These are phyloP conservation scores for Ciconia maguari DNA, from an alignment of 2,113 vertebrate species.

Conservation along the genomic window DNA sequence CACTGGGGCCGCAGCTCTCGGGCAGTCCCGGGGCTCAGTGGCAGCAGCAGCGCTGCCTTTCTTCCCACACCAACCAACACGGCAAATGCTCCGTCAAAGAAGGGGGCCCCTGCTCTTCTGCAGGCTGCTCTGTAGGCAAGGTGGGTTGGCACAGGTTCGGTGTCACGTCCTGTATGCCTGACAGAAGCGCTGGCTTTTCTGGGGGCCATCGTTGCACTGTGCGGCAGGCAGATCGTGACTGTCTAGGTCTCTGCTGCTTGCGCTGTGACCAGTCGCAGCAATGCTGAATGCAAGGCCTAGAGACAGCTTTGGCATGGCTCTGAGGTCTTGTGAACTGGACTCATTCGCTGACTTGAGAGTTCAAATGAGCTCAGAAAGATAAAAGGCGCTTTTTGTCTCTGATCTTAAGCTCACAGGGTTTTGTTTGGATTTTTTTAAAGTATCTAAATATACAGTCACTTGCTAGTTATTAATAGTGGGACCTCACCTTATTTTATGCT, in stretches of 20 bases:
- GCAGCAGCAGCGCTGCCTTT: background rate
- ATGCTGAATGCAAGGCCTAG: background rate
- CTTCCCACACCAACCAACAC: background rate
- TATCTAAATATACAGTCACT: slow-evolving; percentile 42
- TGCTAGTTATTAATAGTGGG: slow-evolving; percentile 44
- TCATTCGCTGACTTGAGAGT: background rate
- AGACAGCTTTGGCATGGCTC: background rate
- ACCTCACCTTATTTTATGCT: slow-evolving; percentile 39
- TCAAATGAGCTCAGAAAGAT: slow-evolving; percentile 4
- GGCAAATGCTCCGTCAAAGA: background rate
- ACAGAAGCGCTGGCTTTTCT: background rate
- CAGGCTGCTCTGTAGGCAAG: background rate
- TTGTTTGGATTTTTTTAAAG: background rate
- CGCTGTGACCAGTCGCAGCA: background rate
- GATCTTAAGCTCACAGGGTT: slow-evolving; percentile 4
- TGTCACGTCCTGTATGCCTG: accelerated
- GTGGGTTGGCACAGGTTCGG: background rate
- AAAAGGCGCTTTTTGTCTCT: background rate
- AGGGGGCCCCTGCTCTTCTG: background rate
- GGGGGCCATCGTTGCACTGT: background rate
- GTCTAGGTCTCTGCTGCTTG: background rate
- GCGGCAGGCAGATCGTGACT: background rate
- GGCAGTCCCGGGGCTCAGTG: background rate
- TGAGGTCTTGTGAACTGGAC: background rate
- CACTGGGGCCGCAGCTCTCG: background rate